Evolutionary conservation across 2,888 invertebrate genomes (phyloP).

Genomic region (Xylocampa areola): DNA sequence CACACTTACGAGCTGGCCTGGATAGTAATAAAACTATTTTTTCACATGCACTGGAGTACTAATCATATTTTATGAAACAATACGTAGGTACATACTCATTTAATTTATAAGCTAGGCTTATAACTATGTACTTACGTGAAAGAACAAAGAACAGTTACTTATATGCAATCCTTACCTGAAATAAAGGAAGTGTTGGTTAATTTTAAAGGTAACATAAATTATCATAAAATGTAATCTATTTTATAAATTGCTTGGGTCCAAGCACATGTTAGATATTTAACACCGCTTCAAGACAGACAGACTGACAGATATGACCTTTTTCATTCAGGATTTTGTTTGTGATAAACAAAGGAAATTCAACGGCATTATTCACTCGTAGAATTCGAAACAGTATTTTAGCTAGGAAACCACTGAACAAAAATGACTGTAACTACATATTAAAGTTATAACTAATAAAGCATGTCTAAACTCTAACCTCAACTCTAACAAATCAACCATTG

Average conservation of each 20-base stretch:
- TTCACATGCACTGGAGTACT: slow-evolving; percentile 35
- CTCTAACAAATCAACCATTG: too few relatives aligned
- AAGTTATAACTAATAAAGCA: too few relatives aligned
- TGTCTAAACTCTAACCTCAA: too few relatives aligned
- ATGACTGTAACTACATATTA: neutral
- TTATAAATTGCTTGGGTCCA: slow-evolving; percentile 10
- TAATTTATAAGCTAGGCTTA: neutral
- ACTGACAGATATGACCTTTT: slow-evolving; percentile 6
- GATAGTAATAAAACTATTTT: slow-evolving; percentile 45
- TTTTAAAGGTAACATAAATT: slow-evolving; percentile 8
- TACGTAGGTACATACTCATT: slow-evolving; percentile 11
- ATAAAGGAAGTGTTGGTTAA: slow-evolving; percentile 36
- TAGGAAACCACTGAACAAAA: neutral
- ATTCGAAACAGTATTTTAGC: too few relatives aligned
- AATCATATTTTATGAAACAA: slow-evolving; percentile 23
- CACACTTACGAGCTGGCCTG: slow-evolving; percentile 50
- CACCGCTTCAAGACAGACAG: too few relatives aligned
- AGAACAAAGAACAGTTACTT: slow-evolving; percentile 27
- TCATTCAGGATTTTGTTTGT: slow-evolving; percentile 9
- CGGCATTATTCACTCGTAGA: too few relatives aligned
- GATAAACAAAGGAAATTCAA: slow-evolving; percentile 20
- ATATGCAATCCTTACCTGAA: slow-evolving; percentile 48
- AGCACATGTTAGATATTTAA: neutral
- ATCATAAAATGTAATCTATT: slow-evolving; percentile 27
- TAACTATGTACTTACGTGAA: slow-evolving; percentile 37